Evolutionary conservation across 2,888 invertebrate genomes (phyloP).

Genomic region (Parnassius smintheus): DNA sequence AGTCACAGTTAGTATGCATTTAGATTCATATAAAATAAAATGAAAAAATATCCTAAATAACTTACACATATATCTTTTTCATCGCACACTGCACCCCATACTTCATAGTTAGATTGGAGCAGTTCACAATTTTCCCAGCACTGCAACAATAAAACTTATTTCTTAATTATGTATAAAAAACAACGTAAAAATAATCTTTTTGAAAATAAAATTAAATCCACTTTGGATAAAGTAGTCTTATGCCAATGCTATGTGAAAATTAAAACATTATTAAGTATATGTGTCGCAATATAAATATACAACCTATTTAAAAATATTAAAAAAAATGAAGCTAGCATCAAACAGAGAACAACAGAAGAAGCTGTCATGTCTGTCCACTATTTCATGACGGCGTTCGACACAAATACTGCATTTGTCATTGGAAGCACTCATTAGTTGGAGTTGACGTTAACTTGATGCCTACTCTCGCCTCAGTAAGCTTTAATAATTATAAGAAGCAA

Average conservation of each 20-base stretch:
- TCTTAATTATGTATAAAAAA: conserved; percentile 14
- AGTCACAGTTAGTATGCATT: conserved; percentile 27
- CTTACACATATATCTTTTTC: conserved; percentile 88
- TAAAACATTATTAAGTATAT: too few relatives aligned
- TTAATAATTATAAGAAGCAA: conserved; percentile 71
- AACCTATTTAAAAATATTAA: not conserved
- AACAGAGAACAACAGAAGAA: conserved; percentile 26
- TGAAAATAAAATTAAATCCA: too few relatives aligned
- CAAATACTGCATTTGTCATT: conserved; percentile 73
- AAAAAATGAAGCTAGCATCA: not conserved
- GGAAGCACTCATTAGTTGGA: conserved; percentile 71
- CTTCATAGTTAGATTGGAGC: conserved; percentile 86
- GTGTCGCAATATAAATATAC: too few relatives aligned
- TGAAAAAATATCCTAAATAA: conserved; percentile 41
- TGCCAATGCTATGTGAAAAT: too few relatives aligned
- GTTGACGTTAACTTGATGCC: conserved; percentile 76
- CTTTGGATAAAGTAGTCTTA: too few relatives aligned
- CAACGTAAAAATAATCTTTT: too few relatives aligned
- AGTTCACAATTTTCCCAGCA: conserved; percentile 89
- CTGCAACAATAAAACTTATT: conserved; percentile 78
- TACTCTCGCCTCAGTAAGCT: conserved; percentile 64
- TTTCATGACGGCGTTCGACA: conserved; percentile 45
- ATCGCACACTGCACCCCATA: conserved; percentile 87
- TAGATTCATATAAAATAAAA: not conserved
- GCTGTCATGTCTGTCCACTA: conserved; percentile 49